Conservation (phyloP, 2,797 vertebrate genomes). For the Tenualosa thibaudeaui region DNA sequence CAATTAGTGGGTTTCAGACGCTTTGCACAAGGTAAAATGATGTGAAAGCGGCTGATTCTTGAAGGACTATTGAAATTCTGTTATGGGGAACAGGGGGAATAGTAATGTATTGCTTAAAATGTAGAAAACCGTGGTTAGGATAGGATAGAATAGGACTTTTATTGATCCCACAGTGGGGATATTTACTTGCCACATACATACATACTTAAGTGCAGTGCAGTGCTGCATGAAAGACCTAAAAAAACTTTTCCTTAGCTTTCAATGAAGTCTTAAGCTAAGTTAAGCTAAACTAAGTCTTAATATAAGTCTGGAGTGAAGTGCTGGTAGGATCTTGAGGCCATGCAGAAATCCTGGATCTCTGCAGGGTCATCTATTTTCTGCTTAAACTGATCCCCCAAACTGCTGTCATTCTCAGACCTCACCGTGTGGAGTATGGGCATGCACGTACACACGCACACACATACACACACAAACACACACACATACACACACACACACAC, state of each 20-base stretch:
- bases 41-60: not conserved
- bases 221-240: no score
- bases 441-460: not conserved
- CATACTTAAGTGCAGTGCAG: no score
- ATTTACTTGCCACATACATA: no score
- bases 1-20: no score
- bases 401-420: not conserved
- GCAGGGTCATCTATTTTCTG: not conserved
- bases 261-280: not conserved
- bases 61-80: not conserved
- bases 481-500: not conserved
- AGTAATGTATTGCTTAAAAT: not conserved
- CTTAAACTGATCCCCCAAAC: not conserved
- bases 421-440: not conserved
- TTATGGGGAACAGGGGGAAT: not conserved
- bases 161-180: no score
- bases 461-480: not conserved
- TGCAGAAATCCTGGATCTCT: not conserved
- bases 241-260: not conserved
- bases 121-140: not conserved
- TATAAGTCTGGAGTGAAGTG: not conserved
- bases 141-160: no score
- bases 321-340: not conserved
- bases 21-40: not conserved
- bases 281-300: not conserved